phyloP scores from a whole-genome alignment of 2,888 invertebrate genomes.

The Hyalella azteca region DNA sequence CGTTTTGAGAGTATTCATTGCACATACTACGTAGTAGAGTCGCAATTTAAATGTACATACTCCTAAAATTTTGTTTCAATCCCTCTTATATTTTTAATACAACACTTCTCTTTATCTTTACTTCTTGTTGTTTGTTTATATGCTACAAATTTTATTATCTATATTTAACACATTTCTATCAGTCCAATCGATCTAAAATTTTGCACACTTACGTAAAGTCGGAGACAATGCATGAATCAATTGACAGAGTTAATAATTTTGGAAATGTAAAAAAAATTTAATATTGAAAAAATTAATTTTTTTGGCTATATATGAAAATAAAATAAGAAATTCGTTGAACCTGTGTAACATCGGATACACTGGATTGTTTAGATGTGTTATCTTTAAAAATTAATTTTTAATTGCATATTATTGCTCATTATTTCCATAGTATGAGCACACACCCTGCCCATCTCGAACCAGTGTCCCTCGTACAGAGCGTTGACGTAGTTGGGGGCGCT shows the following conservation, averaged over 20 bases:
- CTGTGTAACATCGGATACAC: neutral
- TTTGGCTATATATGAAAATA: neutral
- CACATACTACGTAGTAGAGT: too few relatives aligned
- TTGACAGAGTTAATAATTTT: neutral
- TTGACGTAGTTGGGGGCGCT: slow-evolving; percentile 41
- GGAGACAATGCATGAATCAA: too few relatives aligned
- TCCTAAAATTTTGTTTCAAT: neutral
- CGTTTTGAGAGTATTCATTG: neutral
- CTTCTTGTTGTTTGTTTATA: too few relatives aligned
- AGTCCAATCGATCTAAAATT: too few relatives aligned
- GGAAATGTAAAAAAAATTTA: neutral
- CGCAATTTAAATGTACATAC: too few relatives aligned
- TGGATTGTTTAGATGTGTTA: neutral
- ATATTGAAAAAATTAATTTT: neutral
- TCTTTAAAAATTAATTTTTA: neutral
- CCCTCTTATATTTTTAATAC: neutral
- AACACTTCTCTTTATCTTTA: too few relatives aligned
- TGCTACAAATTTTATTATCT: too few relatives aligned
- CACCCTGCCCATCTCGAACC: slow-evolving; percentile 44
- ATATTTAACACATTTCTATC: too few relatives aligned
- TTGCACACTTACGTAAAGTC: too few relatives aligned
- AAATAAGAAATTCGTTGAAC: neutral
- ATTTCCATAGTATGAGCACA: neutral
- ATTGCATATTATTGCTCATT: too few relatives aligned
- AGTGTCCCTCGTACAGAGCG: slow-evolving; percentile 35